Conservation (phyloP, 2,888 invertebrate species). For the Orthosia cruda region DNA sequence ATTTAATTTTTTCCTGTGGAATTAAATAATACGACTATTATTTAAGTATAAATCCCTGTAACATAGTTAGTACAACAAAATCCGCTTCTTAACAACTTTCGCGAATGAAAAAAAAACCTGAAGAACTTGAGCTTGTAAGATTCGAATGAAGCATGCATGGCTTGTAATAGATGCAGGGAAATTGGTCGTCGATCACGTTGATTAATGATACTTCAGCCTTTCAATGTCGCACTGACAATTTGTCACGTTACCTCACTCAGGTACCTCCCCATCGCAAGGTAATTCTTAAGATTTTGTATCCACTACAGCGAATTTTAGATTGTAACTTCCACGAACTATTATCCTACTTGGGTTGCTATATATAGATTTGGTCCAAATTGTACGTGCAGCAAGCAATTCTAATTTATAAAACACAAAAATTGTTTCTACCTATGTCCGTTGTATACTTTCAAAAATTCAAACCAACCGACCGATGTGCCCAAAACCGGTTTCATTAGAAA, state of each 20-base stretch:
- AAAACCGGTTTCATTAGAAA: too few species aligned
- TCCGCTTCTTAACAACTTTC: neutral
- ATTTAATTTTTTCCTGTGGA: too few species aligned
- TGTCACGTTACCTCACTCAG: constrained; percentile 2
- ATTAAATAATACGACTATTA: neutral
- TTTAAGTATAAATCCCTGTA: neutral
- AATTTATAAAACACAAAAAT: too few species aligned
- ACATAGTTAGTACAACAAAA: too few species aligned
- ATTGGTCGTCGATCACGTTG: constrained; percentile 15
- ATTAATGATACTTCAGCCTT: constrained; percentile 7
- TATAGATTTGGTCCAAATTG: too few species aligned
- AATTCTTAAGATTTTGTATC: neutral
- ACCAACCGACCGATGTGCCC: too few species aligned
- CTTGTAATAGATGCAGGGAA: neutral
- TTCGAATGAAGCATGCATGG: neutral
- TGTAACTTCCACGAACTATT: neutral
- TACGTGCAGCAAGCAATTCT: too few species aligned
- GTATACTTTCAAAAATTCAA: too few species aligned
- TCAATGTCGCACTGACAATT: neutral
- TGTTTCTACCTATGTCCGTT: too few species aligned
- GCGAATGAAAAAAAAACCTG: too few species aligned
- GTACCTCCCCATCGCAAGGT: neutral
- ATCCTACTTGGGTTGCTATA: neutral
- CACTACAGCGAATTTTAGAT: neutral
- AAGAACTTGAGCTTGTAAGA: neutral